Percentiles rank a stretch among this genome's conserved stretches.
Evolutionary conservation across 2,797 vertebrate genomes (phyloP).

Genomic region (Epinephelus coioides): DNA sequence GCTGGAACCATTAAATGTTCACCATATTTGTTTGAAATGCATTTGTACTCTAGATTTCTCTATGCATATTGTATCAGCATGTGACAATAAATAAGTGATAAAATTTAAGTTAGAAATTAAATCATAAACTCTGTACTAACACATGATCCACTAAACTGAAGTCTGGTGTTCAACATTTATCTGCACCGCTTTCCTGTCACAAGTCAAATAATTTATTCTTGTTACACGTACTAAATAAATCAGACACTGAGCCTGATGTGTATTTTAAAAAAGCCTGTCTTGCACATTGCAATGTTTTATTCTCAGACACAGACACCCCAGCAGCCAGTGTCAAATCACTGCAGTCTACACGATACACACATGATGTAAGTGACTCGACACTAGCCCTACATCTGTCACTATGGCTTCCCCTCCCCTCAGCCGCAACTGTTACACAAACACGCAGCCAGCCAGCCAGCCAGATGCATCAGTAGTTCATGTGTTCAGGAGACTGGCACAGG

Average conservation of each 20-base stretch:
- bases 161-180: neutral
- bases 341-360: conserved; percentile 53
- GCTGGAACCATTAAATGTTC: neutral
- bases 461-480: conserved; percentile 77
- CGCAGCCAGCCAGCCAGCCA: conserved; percentile 42
- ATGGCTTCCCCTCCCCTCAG: conserved; percentile 40
- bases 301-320: conserved; percentile 53
- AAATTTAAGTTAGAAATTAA: neutral
- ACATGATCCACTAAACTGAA: neutral
- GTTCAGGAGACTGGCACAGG: conserved; percentile 86
- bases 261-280: conserved; percentile 14
- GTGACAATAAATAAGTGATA: neutral
- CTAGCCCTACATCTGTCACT: conserved; percentile 66
- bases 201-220: neutral
- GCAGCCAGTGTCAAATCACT: conserved; percentile 59
- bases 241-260: neutral
- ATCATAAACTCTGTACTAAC: neutral
- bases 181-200: neutral
- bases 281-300: conserved; percentile 52
- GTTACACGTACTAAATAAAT: conserved; percentile 9
- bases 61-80: neutral
- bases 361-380: conserved; percentile 55
- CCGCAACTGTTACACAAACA: conserved; percentile 56
- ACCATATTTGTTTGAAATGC: neutral
- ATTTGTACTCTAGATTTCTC: neutral